Evolutionary conservation across 1,140 invertebrate species (phyloP), one percentile per base, ranked within the genome.

Genomic region (Drosophila malerkotliana): DNA sequence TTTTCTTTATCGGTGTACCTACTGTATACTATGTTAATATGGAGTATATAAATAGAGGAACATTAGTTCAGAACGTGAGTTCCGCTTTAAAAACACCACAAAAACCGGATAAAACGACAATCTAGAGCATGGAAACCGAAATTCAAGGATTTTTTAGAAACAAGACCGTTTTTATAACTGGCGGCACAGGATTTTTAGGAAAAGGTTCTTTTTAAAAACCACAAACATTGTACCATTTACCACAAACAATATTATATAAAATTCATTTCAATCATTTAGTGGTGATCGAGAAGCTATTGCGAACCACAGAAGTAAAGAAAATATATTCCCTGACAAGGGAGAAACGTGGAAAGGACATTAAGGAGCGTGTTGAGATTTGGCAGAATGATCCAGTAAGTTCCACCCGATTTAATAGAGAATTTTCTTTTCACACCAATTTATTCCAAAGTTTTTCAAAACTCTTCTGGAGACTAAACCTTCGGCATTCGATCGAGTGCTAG

Each of bases 211-310:
- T 12, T n/a, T n/a, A n/a, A n/a, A n/a, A n/a, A n/a, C n/a, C n/a
- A n/a, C n/a, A n/a, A n/a, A n/a, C n/a, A n/a, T n/a, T n/a, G n/a
- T n/a, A n/a, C 0, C 3, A n/a, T 37, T 12, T 12, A 3, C 34
- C 10, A 4, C 2, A 37, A 37, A 4, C 12, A 37, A 37, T 37
- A 26, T 12, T 9, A 37, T 44, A 1, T 0, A 12, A 2, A 44
- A 7, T 1, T 2, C n/a, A 5, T 15, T 18, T 28, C 15, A 32
- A 9, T 9, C n/a, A 8, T 26, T 21, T 55, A 93, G 93, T 93
- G 2, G 90, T 97, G 4, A 94, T 97, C 18, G 96, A 97, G 92
- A 97, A 97, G 88, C 83, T 97, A 10, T 89, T 97, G 7, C 93
- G 96, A 18, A 97, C 96, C 88, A 85, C 95, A 0, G 94, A 95